Evolutionary conservation across 2,888 invertebrate genomes (phyloP).

Genomic region (Agelastica alni): DNA sequence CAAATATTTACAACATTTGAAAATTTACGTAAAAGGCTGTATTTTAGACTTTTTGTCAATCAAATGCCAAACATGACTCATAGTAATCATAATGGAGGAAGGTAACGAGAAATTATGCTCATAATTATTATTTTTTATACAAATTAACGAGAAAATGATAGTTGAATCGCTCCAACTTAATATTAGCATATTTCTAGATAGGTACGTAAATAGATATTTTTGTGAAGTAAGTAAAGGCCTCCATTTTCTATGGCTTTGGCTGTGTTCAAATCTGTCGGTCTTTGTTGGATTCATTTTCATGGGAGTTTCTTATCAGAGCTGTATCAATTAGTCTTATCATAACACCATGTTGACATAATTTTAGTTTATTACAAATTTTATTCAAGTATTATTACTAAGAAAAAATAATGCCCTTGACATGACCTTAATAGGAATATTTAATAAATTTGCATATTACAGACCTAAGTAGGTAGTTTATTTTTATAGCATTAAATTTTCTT

Average conservation of each 20-base stretch:
- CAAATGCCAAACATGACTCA: constrained; percentile 45
- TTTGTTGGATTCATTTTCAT: constrained; percentile 3
- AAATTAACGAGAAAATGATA: constrained; percentile 28
- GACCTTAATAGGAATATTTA: constrained; percentile 11
- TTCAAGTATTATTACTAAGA: constrained; percentile 4
- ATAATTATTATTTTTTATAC: constrained; percentile 31
- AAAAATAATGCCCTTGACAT: constrained; percentile 10
- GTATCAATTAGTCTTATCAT: constrained; percentile 14
- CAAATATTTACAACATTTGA: constrained; percentile 21
- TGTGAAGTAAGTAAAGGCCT: constrained; percentile 36
- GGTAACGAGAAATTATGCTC: constrained; percentile 41
- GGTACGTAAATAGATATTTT: constrained; percentile 32
- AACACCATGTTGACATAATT: constrained; percentile 10
- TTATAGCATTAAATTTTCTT: background rate
- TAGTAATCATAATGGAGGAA: constrained; percentile 38
- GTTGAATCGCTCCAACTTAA: constrained; percentile 45
- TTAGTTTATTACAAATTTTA: constrained; percentile 1
- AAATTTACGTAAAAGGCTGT: constrained; percentile 34
- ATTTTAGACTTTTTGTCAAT: constrained; percentile 38
- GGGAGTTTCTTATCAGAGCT: constrained; percentile 16
- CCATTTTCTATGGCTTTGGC: constrained; percentile 39
- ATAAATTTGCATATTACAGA: constrained; percentile 15
- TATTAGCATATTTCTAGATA: constrained; percentile 50
- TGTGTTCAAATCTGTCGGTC: constrained; percentile 38
- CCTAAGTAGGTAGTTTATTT: constrained; percentile 18